A percentile compares a stretch with the other conserved stretches of the same genome.
Evolutionary conservation across 2,113 vertebrate species (phyloP).

Genomic region (Peucedramus taeniatus): DNA sequence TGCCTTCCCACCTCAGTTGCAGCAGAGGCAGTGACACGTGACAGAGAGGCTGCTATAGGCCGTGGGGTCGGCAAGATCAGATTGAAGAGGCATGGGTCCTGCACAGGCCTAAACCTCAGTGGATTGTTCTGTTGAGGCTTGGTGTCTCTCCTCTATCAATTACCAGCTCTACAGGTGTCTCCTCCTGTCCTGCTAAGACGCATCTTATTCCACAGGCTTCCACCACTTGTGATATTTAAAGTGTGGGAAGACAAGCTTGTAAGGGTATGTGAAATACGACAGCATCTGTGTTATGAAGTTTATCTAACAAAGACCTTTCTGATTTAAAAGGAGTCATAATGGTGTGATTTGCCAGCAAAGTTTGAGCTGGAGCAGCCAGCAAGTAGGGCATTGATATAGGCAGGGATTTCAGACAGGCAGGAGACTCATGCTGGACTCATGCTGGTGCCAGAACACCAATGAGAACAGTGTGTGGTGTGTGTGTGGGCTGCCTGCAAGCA

Average conservation of each 20-base stretch:
- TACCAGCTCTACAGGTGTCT: not conserved
- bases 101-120: not conserved
- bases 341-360: not conserved
- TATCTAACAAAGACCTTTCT: not conserved
- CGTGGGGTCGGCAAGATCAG: not conserved
- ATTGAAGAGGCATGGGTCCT: not conserved
- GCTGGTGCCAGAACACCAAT: not conserved
- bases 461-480: not conserved
- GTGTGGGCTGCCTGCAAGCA: not conserved
- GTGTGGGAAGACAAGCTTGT: not conserved
- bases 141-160: not conserved
- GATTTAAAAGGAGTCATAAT: not conserved
- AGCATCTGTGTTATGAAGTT: not conserved
- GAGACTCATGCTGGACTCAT: fast-evolving
- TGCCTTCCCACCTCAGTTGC: not conserved
- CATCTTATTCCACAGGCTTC: not conserved
- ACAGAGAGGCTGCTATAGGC: not conserved
- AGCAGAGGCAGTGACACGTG: fast-evolving
- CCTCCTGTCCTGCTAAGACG: not conserved
- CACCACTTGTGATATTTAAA: not conserved
- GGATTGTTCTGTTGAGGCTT: not conserved
- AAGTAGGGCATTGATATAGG: not conserved
- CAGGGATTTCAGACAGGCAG: not conserved
- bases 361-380: not conserved
- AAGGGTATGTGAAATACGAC: not conserved